Conservation (phyloP, 2,113 vertebrate genomes). For the Puffinus mauretanicus region DNA sequence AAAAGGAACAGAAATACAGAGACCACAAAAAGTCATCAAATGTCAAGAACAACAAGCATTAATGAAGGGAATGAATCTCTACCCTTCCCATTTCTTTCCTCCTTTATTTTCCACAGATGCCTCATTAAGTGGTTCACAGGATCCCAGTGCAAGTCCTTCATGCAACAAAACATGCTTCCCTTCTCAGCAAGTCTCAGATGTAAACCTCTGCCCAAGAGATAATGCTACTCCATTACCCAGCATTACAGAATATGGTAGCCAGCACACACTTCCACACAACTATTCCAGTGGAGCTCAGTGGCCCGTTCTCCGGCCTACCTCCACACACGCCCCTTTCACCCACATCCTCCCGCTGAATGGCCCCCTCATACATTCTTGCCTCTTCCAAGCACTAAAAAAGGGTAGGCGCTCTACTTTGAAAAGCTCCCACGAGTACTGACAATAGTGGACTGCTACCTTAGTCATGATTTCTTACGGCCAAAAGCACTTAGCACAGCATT, state of each 20-base stretch:
- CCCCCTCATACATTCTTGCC: neutral
- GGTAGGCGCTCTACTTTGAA: neutral
- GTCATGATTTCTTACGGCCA: neutral
- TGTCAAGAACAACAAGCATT: neutral
- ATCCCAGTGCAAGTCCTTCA: neutral
- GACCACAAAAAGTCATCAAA: neutral
- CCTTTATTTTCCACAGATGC: neutral
- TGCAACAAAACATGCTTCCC: rapidly evolving
- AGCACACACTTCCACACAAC: neutral
- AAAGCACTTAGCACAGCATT: neutral
- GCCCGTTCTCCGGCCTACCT: neutral
- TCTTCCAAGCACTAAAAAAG: neutral
- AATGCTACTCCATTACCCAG: neutral
- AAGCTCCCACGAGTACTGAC: neutral
- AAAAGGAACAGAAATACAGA: neutral
- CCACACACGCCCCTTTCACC: neutral
- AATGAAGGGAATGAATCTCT: neutral
- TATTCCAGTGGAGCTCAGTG: neutral
- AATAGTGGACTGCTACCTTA: neutral
- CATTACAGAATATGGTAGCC: rapidly evolving
- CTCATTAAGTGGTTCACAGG: neutral
- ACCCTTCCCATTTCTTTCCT: neutral
- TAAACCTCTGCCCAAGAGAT: neutral
- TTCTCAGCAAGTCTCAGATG: neutral
- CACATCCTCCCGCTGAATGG: neutral